These are phyloP conservation scores for Tenthredo scrophulariae DNA, from an alignment of 2,888 invertebrate species.

Conservation along the genomic window DNA sequence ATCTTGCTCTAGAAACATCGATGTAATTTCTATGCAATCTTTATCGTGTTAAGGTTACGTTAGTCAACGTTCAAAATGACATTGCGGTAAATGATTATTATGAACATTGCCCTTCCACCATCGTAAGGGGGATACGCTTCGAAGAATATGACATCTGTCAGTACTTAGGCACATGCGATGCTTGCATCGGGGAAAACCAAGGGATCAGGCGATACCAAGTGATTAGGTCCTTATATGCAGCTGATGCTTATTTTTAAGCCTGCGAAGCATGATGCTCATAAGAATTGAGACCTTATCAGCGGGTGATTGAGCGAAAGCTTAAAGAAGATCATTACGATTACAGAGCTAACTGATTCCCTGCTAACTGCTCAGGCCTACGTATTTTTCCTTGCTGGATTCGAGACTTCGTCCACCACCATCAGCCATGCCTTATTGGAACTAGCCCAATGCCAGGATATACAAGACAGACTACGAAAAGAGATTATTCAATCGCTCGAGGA, in stretches of 20 bases:
- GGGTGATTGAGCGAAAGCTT: background rate
- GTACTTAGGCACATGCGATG: too few species aligned
- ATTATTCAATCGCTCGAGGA: conserved; percentile 69
- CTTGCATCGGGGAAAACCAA: too few species aligned
- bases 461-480: conserved; percentile 74
- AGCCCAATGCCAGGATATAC: conserved; percentile 75
- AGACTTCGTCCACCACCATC: conserved; percentile 78
- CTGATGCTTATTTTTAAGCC: background rate
- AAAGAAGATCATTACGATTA: conserved; percentile 12
- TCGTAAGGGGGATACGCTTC: too few species aligned
- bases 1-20: too few species aligned
- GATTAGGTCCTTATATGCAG: background rate
- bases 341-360: conserved; percentile 72
- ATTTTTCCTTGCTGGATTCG: conserved; percentile 79
- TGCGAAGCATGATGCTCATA: background rate
- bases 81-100: too few species aligned
- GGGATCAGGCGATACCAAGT: background rate
- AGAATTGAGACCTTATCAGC: background rate
- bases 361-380: conserved; percentile 77
- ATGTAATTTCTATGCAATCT: background rate
- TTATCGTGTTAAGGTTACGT: background rate
- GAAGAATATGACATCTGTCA: too few species aligned
- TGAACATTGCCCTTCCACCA: too few species aligned
- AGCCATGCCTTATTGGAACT: conserved; percentile 77
- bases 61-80: too few species aligned